A percentile compares a stretch with the other conserved stretches of the same genome.
phyloP scores from a whole-genome alignment of 2,888 invertebrate genomes.

The Mayetiola destructor region DNA sequence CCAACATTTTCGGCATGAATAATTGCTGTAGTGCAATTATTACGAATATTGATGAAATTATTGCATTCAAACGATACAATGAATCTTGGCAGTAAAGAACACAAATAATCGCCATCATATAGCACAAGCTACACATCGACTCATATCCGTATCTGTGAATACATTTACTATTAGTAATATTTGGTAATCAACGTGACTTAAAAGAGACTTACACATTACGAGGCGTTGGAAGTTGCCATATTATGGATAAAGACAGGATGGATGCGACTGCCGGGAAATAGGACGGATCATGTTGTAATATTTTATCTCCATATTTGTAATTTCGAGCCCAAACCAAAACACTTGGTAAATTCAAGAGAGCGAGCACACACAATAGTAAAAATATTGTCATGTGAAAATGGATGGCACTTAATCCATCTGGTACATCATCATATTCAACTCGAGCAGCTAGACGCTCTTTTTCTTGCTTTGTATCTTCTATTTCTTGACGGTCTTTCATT shows the following conservation, averaged over 20 bases:
- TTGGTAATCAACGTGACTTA: neutral
- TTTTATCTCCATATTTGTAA: slow-evolving; percentile 44
- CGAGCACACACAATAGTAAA: slow-evolving; percentile 48
- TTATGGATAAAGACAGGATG: slow-evolving; percentile 42
- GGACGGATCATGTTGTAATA: slow-evolving; percentile 47
- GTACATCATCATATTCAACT: slow-evolving; percentile 22
- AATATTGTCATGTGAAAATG: slow-evolving; percentile 63
- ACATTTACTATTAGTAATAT: neutral
- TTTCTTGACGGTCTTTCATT: slow-evolving; percentile 17
- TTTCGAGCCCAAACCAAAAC: slow-evolving; percentile 68
- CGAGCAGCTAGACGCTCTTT: slow-evolving; percentile 20
- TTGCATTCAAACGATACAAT: slow-evolving; percentile 44
- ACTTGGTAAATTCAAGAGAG: slow-evolving; percentile 55
- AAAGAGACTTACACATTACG: slow-evolving; percentile 44
- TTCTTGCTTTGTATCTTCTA: slow-evolving; percentile 20
- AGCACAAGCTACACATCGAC: slow-evolving; percentile 32
- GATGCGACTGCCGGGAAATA: slow-evolving; percentile 42
- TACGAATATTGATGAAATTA: slow-evolving; percentile 41
- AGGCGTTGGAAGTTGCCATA: slow-evolving; percentile 56
- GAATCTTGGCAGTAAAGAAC: slow-evolving; percentile 46
- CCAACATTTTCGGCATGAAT: slow-evolving; percentile 24
- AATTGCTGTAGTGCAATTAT: slow-evolving; percentile 45
- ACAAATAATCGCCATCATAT: slow-evolving; percentile 40
- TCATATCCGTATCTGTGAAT: slow-evolving; percentile 20
- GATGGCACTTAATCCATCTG: slow-evolving; percentile 37